Percentiles rank a stretch among this genome's conserved stretches.
These are phyloP conservation scores for Latrodectus hesperus DNA, from an alignment of 2,888 invertebrate genomes.

Conservation along the genomic window DNA sequence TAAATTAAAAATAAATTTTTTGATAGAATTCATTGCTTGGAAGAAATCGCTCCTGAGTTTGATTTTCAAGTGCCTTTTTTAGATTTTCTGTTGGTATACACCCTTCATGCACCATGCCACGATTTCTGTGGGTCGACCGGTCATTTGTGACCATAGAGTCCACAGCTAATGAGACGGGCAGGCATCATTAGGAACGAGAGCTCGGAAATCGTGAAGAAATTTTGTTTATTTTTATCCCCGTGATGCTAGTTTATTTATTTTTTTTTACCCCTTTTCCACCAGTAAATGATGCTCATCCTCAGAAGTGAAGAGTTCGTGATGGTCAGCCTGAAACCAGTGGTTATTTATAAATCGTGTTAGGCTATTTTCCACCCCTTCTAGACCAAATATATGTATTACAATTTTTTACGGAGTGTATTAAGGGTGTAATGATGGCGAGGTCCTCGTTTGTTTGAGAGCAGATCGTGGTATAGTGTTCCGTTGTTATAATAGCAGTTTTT, in stretches of 20 bases:
- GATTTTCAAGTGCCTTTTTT: too few relatives aligned
- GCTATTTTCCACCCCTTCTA: constrained; percentile 1
- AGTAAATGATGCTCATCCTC: constrained; percentile 55
- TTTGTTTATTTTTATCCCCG: constrained; percentile 60
- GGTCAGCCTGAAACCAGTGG: constrained; percentile 33
- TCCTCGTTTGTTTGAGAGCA: not conserved
- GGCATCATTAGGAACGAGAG: constrained; percentile 54
- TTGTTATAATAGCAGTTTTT: too few relatives aligned
- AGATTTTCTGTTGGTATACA: too few relatives aligned
- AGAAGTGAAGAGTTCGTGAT: constrained; percentile 35
- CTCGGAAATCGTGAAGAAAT: constrained; percentile 56
- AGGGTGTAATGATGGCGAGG: not conserved
- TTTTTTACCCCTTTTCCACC: constrained; percentile 36
- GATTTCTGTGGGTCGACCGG: constrained; percentile 39
- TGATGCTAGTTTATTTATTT: constrained; percentile 29
- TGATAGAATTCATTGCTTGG: too few relatives aligned
- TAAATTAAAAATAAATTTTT: too few relatives aligned
- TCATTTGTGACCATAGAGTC: constrained; percentile 64
- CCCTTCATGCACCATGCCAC: not conserved
- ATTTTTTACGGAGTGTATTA: not conserved
- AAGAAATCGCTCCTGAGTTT: too few relatives aligned
- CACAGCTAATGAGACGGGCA: constrained; percentile 52
- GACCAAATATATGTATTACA: not conserved
- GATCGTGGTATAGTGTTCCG: not conserved
- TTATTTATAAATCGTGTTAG: constrained; percentile 65